Conservation (phyloP, 2,797 vertebrate genomes). For the Ctenosaura bakeri region DNA sequence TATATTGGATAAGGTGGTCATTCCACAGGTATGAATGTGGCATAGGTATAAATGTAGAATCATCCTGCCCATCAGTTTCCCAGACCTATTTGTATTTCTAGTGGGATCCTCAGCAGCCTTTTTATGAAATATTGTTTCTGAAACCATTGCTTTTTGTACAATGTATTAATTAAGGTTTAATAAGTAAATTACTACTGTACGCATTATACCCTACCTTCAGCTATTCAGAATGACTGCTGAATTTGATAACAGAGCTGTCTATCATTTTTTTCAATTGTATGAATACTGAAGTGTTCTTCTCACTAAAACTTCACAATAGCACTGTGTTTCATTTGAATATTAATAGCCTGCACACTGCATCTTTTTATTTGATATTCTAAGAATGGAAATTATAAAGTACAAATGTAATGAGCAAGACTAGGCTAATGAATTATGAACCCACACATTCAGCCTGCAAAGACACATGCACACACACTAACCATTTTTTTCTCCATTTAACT, state of each 20-base stretch:
- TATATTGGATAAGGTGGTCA: no score
- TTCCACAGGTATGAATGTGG: neutral
- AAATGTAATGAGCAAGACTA: slow-evolving; percentile 53
- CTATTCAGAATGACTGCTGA: slow-evolving; percentile 71
- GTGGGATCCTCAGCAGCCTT: slow-evolving; percentile 9
- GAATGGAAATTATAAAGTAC: slow-evolving; percentile 33
- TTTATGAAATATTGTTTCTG: slow-evolving; percentile 15
- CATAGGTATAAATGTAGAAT: neutral
- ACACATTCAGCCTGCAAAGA: slow-evolving; percentile 7
- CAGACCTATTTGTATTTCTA: neutral
- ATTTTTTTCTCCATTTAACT: slow-evolving; percentile 50
- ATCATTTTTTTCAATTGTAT: slow-evolving; percentile 66
- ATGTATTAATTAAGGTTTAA: slow-evolving; percentile 50
- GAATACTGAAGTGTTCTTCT: slow-evolving; percentile 12
- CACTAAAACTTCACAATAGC: slow-evolving; percentile 48
- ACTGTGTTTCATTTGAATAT: slow-evolving; percentile 68
- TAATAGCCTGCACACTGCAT: slow-evolving; percentile 49
- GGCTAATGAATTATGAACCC: slow-evolving; percentile 55
- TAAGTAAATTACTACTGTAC: slow-evolving; percentile 59
- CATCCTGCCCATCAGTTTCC: neutral
- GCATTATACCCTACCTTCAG: slow-evolving; percentile 57
- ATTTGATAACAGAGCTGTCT: slow-evolving; percentile 69
- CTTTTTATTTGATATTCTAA: slow-evolving; percentile 56
- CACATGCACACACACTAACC: neutral
- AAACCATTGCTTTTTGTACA: slow-evolving; percentile 25